Evolutionary conservation across 2,797 vertebrate genomes (phyloP).

Genomic region (Centropyge bicolor): DNA sequence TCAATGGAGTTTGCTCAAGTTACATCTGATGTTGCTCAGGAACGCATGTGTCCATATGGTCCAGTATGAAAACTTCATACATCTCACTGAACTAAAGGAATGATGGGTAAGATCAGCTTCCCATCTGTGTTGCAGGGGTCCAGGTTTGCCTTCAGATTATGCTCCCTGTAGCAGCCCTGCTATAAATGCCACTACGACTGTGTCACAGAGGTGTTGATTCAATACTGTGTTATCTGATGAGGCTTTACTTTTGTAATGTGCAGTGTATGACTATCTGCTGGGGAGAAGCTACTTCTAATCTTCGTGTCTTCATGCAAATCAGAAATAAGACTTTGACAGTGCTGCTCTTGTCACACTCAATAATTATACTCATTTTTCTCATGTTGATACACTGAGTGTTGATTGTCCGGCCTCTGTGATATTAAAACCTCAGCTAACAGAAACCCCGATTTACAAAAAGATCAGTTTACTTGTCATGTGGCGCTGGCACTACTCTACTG

Average conservation of each 20-base stretch:
- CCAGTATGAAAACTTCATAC: background rate
- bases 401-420: background rate
- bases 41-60: background rate
- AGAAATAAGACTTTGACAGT: background rate
- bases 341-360: background rate
- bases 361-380: background rate
- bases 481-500: background rate
- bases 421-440: background rate
- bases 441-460: background rate
- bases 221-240: conserved; percentile 7
- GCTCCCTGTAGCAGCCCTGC: conserved; percentile 20
- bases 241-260: conserved; percentile 2
- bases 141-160: background rate
- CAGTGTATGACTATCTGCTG: background rate
- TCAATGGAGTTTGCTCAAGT: background rate
- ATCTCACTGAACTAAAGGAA: background rate
- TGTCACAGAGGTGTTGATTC: conserved; percentile 42
- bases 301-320: background rate
- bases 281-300: background rate
- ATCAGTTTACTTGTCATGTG: background rate
- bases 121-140: background rate
- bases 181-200: conserved; percentile 38
- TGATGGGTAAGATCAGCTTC: background rate
- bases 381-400: background rate
- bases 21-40: background rate